Percentiles rank a stretch among this genome's conserved stretches.
Evolutionary conservation across 2,113 vertebrate genomes (phyloP).

Genomic region (Coracopsis vasa): DNA sequence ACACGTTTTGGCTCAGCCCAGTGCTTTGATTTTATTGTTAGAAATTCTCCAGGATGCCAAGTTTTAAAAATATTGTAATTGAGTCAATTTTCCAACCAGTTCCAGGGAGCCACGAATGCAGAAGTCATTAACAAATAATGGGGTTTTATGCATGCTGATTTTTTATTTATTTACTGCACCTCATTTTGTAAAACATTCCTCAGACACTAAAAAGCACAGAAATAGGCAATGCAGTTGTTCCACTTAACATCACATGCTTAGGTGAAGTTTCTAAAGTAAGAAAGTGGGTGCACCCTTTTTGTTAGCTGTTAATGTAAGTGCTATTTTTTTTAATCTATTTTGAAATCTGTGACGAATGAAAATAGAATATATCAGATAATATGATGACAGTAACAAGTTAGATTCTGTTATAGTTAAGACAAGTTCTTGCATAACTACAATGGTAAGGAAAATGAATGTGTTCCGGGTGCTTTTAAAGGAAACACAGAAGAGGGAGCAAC

Average conservation of each 20-base stretch:
- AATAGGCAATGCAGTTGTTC: background rate
- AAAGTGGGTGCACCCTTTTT: background rate
- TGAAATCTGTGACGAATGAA: constrained; percentile 38
- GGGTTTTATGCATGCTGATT: background rate
- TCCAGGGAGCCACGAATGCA: constrained; percentile 25
- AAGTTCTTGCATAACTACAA: background rate
- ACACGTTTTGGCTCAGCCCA: constrained; percentile 23
- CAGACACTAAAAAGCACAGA: constrained; percentile 19
- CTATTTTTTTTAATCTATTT: background rate
- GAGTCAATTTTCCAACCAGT: constrained; percentile 50
- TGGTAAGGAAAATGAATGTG: background rate
- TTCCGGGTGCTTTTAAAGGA: background rate
- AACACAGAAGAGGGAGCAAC: background rate
- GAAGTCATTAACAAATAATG: constrained; percentile 55
- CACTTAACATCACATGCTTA: background rate
- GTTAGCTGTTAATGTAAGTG: background rate
- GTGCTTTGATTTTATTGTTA: constrained; percentile 31
- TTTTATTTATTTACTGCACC: constrained; percentile 44
- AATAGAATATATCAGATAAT: constrained; percentile 4
- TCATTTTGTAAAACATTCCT: constrained; percentile 30
- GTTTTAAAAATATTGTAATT: constrained; percentile 55
- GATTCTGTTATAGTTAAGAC: background rate
- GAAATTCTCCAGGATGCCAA: constrained; percentile 53
- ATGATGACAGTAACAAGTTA: background rate
- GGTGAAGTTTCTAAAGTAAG: background rate